Evolutionary conservation across 1,140 invertebrate species (phyloP).

Genomic region (Megathymus violae): DNA sequence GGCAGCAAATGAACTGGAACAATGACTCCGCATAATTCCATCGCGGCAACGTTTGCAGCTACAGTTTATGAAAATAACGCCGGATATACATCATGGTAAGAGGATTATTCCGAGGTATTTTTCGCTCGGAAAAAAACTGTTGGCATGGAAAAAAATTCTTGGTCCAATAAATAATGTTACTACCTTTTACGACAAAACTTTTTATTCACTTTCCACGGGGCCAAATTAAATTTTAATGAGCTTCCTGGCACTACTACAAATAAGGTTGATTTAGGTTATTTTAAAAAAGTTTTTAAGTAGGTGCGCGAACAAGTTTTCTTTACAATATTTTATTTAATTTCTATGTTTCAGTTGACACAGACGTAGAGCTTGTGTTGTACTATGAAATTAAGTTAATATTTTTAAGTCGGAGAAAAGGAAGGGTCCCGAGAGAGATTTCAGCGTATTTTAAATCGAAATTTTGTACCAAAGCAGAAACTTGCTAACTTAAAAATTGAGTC

Average conservation of each 20-base stretch:
- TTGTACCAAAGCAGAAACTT: background rate
- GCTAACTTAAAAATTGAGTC: background rate
- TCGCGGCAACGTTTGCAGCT: conserved; percentile 20
- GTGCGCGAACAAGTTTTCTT: background rate
- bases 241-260: background rate
- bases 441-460: background rate
- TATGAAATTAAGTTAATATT: background rate
- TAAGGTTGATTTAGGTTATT: background rate
- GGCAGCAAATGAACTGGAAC: conserved; percentile 30
- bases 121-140: conserved; percentile 22
- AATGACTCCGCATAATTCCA: conserved; percentile 30
- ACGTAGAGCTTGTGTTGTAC: background rate
- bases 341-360: background rate
- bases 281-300: background rate
- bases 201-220: conserved; percentile 21
- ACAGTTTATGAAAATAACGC: conserved; percentile 34
- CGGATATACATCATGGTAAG: conserved; percentile 34
- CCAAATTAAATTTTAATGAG: conserved; percentile 18
- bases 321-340: background rate
- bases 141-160: conserved; percentile 33
- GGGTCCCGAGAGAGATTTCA: no score
- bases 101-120: conserved; percentile 31
- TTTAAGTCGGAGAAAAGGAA: background rate
- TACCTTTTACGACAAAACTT: conserved; percentile 27
- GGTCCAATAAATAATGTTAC: conserved; percentile 31